A percentile compares a stretch with the other conserved stretches of the same genome.
Evolutionary conservation across 2,888 invertebrate genomes (phyloP).

Genomic region (Hymenopus coronatus): DNA sequence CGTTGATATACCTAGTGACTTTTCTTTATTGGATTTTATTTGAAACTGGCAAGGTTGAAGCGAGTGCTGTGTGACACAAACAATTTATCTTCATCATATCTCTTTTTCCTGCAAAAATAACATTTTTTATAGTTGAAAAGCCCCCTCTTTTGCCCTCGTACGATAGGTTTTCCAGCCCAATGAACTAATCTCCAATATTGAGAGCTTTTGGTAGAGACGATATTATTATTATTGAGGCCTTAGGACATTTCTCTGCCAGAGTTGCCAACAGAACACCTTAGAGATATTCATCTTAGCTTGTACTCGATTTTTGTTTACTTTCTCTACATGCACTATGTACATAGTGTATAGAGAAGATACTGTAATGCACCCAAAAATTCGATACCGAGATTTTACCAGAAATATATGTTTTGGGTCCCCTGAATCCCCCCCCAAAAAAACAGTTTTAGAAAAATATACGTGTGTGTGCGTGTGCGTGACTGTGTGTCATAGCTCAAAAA

Average conservation of each 20-base stretch:
- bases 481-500: too few relatives aligned
- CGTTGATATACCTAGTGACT: background rate
- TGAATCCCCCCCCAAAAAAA: too few relatives aligned
- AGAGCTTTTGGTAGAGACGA: background rate
- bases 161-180: constrained; percentile 19
- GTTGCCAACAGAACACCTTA: background rate
- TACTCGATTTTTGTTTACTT: too few relatives aligned
- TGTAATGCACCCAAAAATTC: too few relatives aligned
- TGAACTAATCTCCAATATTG: constrained; percentile 27
- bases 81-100: background rate
- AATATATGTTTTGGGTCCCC: too few relatives aligned
- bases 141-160: background rate
- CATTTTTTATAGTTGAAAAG: background rate
- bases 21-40: background rate
- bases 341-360: too few relatives aligned
- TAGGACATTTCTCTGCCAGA: background rate
- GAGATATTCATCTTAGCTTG: background rate
- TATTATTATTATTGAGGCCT: background rate
- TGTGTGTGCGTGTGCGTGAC: too few relatives aligned
- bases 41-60: background rate
- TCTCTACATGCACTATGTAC: too few relatives aligned
- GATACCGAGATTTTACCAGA: too few relatives aligned
- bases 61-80: background rate
- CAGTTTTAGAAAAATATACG: too few relatives aligned
- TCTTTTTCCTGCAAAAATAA: background rate